phyloP scores from a whole-genome alignment of 2,113 vertebrate genomes.

The Poeciliopsis prolifica region DNA sequence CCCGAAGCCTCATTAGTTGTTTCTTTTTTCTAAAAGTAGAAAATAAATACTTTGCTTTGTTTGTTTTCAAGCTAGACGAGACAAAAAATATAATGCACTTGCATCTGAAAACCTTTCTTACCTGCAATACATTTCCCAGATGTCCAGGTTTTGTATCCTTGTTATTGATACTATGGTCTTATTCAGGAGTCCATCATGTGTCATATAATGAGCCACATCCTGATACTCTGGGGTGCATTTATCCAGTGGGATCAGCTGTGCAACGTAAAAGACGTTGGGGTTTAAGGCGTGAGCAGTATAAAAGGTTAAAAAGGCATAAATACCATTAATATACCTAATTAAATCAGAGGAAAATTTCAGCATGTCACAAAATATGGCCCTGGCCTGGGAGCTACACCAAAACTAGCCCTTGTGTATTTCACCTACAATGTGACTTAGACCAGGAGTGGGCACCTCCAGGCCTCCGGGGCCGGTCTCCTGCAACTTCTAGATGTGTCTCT shows the following conservation, averaged over 20 bases:
- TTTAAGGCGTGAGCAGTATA: too few relatives aligned
- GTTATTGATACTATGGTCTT: constrained; percentile 80
- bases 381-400: too few relatives aligned
- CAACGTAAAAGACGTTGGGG: not conserved
- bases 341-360: too few relatives aligned
- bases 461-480: too few relatives aligned
- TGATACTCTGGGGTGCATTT: constrained; percentile 81
- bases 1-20: constrained; percentile 85
- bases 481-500: too few relatives aligned
- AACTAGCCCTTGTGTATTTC: too few relatives aligned
- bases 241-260: constrained; percentile 76
- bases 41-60: not conserved
- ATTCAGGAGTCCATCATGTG: constrained; percentile 74
- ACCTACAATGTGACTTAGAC: too few relatives aligned
- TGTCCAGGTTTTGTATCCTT: constrained; percentile 89
- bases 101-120: constrained; percentile 44
- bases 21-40: constrained; percentile 83
- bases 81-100: rapidly evolving
- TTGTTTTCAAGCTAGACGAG: rapidly evolving
- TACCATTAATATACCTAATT: too few relatives aligned
- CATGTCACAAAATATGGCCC: too few relatives aligned
- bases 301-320: too few relatives aligned
- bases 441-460: too few relatives aligned
- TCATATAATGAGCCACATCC: constrained; percentile 81
- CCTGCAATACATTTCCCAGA: constrained; percentile 92